Conservation (phyloP, 30 jellyfish, hydroid and myxozoan species). For the Aurelia sp. region DNA sequence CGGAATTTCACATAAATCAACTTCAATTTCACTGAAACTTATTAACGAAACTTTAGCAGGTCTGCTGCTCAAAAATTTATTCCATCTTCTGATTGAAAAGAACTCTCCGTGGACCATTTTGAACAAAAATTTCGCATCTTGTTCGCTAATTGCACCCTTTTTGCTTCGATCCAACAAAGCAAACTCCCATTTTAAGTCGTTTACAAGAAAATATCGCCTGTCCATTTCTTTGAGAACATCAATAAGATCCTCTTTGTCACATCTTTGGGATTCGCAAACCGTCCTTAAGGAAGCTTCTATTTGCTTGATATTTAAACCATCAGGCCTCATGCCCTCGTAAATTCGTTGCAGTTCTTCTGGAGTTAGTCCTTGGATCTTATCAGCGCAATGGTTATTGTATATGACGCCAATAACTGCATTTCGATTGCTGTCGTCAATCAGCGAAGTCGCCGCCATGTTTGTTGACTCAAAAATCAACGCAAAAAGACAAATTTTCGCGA, state of each 20-base stretch:
- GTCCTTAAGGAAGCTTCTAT: conserved; percentile 71
- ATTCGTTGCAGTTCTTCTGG: conserved; percentile 72
- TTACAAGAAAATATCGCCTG: conserved; percentile 81
- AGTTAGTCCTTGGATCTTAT: conserved; percentile 66
- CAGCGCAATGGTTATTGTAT: conserved; percentile 70
- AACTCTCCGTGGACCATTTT: conserved; percentile 91
- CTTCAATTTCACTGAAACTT: conserved; percentile 89
- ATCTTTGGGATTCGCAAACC: conserved; percentile 70
- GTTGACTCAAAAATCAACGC: not conserved
- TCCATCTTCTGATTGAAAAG: conserved; percentile 79
- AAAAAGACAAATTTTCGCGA: too few relatives aligned
- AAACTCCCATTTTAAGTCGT: conserved; percentile 93
- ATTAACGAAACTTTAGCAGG: conserved; percentile 57
- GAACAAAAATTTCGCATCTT: conserved; percentile 72
- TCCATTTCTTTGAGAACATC: conserved; percentile 91
- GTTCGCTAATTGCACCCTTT: conserved; percentile 79
- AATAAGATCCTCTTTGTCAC: conserved; percentile 85
- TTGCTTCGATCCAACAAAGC: conserved; percentile 75
- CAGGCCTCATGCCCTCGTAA: conserved; percentile 65
- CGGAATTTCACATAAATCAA: conserved; percentile 86
- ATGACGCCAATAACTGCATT: conserved; percentile 72
- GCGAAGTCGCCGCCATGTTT: conserved; percentile 62
- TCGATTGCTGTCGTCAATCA: conserved; percentile 45
- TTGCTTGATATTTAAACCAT: conserved; percentile 58
- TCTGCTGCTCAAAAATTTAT: conserved; percentile 61